A percentile compares a stretch with the other conserved stretches of the same genome.
phyloP scores from a whole-genome alignment of 64 coral and sea anemone genomes.

The Porites australiensis region DNA sequence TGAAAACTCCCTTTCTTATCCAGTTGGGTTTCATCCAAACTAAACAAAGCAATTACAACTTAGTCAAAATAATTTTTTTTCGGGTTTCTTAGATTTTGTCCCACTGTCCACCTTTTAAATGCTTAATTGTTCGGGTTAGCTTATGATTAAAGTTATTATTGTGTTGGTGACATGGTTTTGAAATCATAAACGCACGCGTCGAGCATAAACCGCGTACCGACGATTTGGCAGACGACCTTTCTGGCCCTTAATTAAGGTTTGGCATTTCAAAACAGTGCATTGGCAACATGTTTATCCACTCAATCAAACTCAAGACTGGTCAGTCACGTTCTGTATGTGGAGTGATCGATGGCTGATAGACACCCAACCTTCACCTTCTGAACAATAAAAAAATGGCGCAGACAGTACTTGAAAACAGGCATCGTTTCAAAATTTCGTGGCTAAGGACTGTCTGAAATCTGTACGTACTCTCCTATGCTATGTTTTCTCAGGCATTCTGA shows the following conservation, averaged over 20 bases:
- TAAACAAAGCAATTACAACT: not conserved
- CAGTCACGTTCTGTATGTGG: not conserved
- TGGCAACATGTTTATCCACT: not conserved
- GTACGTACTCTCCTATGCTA: no score
- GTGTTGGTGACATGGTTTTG: not conserved
- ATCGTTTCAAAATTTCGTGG: no score
- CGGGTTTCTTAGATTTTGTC: no score
- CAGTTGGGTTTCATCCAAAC: conserved; percentile 19
- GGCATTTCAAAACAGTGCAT: not conserved
- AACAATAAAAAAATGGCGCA: not conserved
- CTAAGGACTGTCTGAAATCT: no score
- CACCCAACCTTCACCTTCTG: no score
- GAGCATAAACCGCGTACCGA: not conserved
- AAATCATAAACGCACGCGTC: not conserved
- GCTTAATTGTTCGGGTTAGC: not conserved
- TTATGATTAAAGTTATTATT: not conserved
- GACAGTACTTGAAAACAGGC: no score
- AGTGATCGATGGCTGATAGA: not conserved
- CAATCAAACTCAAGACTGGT: not conserved
- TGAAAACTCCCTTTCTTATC: not conserved
- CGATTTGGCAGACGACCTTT: conserved; percentile 2
- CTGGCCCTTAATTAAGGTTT: not conserved
- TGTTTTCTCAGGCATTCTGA: no score
- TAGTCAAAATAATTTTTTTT: not conserved
- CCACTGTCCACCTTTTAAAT: not conserved